Base-by-base conservation (phyloP, 1,140 invertebrate species). In the Coenobita brevimanus region DNA sequence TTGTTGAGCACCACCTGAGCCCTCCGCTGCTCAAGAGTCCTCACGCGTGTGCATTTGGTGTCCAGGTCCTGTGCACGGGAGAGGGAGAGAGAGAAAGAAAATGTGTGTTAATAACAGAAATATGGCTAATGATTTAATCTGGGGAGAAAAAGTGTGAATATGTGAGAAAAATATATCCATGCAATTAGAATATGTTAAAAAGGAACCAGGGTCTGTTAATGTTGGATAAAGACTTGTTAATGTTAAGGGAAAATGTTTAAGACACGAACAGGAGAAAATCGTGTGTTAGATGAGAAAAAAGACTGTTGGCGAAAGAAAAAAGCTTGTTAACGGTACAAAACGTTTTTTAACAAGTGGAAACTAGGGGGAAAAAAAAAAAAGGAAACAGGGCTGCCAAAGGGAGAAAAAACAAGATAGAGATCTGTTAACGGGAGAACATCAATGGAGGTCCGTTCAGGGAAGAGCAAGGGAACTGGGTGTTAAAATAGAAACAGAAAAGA, bases 61-160 rank as follows among this genome's bases (percentile, higher is more conserved):
- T 82, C 88, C 86, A 79, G 90, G 82, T 73, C 91, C 86, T 64
- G 82, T n/a, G n/a, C n/a, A 82, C 60, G 83, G 84, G 33, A 91
- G 76, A 13, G 90, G 90, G 15, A 86, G 64, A 21, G 43, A 76
- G n/a, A n/a, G n/a, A n/a, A n/a, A n/a, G n/a, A n/a, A n/a, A n/a
- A n/a, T n/a, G n/a, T n/a, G n/a, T n/a, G n/a, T n/a, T n/a, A n/a
- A n/a, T n/a, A n/a, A n/a, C n/a, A n/a, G n/a, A n/a, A n/a, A n/a
- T n/a, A n/a, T n/a, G n/a, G n/a, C n/a, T n/a, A n/a, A n/a, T n/a
- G n/a, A n/a, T n/a, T n/a, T n/a, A n/a, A n/a, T n/a, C n/a, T n/a
- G n/a, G n/a, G n/a, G n/a, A n/a, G n/a, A n/a, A n/a, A n/a, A n/a
- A n/a, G n/a, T n/a, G n/a, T n/a, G n/a, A n/a, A n/a, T n/a, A n/a